Conservation (phyloP, 2,113 vertebrate genomes). For the Archocentrus centrarchus region DNA sequence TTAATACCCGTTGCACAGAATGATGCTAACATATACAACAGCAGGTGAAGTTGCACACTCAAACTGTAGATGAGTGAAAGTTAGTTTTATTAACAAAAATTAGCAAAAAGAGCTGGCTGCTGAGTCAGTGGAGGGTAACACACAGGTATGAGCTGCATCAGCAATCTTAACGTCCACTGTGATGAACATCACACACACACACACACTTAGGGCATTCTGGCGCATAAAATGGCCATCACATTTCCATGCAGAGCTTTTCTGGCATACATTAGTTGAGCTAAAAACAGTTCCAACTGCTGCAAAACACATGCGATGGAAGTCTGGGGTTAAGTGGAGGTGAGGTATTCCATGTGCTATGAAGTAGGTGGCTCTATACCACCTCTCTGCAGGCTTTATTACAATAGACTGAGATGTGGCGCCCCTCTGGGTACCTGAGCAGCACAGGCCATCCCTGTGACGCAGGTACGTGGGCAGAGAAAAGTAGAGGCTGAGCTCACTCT, state of each 20-base stretch:
- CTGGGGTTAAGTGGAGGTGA: constrained; percentile 42
- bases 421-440: constrained; percentile 71
- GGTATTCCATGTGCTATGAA: background rate
- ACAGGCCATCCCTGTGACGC: constrained; percentile 55
- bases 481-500: constrained; percentile 67
- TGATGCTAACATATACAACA: background rate
- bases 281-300: background rate
- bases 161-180: background rate
- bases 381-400: constrained; percentile 19
- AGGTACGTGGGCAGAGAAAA: constrained; percentile 73
- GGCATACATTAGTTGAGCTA: constrained; percentile 15
- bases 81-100: constrained; percentile 43
- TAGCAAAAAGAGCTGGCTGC: background rate
- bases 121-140: constrained; percentile 19
- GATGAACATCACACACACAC: background rate
- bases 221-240: background rate
- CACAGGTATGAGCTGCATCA: constrained; percentile 19
- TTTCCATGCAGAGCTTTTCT: constrained; percentile 51
- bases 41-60: background rate
- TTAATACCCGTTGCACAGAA: background rate
- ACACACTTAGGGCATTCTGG: background rate
- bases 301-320: constrained; percentile 45
- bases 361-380: background rate
- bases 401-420: background rate
- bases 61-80: background rate